These are phyloP conservation scores for Littorina saxatilis DNA, from an alignment of 1,140 invertebrate species.

Conservation along the genomic window DNA sequence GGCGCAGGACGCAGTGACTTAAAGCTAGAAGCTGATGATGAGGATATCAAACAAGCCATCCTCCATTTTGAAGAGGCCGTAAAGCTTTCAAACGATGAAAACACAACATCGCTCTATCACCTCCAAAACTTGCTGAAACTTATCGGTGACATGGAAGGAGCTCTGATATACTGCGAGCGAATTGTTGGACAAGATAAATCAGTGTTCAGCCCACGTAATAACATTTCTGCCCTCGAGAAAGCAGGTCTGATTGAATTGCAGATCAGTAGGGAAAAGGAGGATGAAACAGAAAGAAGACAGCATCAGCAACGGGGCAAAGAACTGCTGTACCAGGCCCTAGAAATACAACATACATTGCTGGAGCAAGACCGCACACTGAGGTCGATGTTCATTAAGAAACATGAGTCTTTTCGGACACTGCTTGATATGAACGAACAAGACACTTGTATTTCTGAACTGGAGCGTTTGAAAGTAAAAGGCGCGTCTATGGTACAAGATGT, in stretches of 20 bases:
- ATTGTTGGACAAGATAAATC: background rate
- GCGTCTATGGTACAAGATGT: background rate
- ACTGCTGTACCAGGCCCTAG: too few species aligned
- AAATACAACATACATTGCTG: background rate
- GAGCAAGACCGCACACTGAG: too few species aligned
- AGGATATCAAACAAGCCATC: background rate
- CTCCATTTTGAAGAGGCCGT: background rate
- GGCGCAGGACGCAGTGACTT: too few species aligned
- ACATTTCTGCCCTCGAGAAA: background rate
- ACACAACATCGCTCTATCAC: background rate
- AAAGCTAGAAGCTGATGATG: background rate
- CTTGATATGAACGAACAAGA: background rate
- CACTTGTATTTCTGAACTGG: background rate
- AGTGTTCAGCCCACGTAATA: background rate
- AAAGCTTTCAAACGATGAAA: background rate
- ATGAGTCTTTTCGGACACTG: background rate
- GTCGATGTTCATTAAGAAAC: too few species aligned
- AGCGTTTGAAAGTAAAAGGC: background rate
- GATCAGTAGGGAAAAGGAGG: too few species aligned
- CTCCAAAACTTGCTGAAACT: background rate
- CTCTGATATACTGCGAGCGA: background rate
- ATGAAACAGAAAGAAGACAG: too few species aligned
- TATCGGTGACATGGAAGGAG: background rate
- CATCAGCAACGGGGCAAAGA: background rate
- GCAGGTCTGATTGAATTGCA: background rate